phyloP scores from a whole-genome alignment of 2,113 vertebrate genomes.

The Girardinichthys multiradiatus region DNA sequence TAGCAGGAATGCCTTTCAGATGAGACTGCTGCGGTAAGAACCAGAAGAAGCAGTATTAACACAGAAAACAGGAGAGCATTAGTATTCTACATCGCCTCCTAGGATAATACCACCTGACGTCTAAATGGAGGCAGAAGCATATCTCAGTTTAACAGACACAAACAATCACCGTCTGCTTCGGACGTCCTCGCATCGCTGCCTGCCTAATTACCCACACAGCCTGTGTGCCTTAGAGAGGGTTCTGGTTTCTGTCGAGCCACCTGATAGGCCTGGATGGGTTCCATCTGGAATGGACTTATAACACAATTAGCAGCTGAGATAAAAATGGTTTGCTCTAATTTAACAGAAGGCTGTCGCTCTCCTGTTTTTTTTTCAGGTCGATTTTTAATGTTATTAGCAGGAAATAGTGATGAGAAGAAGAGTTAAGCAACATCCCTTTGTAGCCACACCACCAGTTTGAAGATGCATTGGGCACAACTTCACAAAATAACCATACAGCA shows the following conservation, averaged over 20 bases:
- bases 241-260: slow-evolving; percentile 69
- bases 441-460: neutral
- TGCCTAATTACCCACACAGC: slow-evolving; percentile 71
- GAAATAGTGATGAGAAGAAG: slow-evolving; percentile 6
- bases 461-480: neutral
- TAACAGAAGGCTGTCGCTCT: neutral
- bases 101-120: slow-evolving; percentile 25
- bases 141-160: slow-evolving; percentile 41
- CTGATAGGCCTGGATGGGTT: slow-evolving; percentile 57
- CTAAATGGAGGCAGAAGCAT: slow-evolving; percentile 26
- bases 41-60: slow-evolving; percentile 15
- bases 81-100: slow-evolving; percentile 27
- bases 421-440: neutral
- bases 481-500: neutral
- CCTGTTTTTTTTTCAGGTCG: slow-evolving; percentile 18
- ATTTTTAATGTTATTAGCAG: slow-evolving; percentile 38
- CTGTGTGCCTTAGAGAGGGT: slow-evolving; percentile 52
- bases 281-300: slow-evolving; percentile 59
- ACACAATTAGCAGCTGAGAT: slow-evolving; percentile 63
- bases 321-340: slow-evolving; percentile 37
- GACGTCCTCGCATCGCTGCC: slow-evolving; percentile 50
- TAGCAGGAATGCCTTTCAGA: slow-evolving; percentile 38
- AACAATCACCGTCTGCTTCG: slow-evolving; percentile 28
- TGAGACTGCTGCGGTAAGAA: slow-evolving; percentile 23
- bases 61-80: neutral